Evolutionary conservation across 2,113 vertebrate species (phyloP).

Genomic region (Noctilio leporinus): DNA sequence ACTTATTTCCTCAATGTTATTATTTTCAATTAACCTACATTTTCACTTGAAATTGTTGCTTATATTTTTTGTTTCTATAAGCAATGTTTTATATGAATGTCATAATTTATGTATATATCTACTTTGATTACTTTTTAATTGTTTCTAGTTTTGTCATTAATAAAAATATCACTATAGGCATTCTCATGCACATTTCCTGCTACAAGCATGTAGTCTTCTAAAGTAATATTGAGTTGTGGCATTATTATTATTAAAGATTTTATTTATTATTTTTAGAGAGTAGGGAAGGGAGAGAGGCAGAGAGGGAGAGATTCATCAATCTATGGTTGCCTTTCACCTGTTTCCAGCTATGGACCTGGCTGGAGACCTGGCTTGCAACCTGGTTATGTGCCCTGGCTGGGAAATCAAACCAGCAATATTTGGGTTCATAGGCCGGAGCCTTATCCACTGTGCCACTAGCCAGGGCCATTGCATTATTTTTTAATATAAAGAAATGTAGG

Average conservation of each 20-base stretch:
- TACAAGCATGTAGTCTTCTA: background rate
- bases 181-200: background rate
- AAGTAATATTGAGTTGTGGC: background rate
- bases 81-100: background rate
- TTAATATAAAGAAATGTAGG: background rate
- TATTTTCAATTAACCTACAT: background rate
- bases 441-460: no score
- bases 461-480: no score
- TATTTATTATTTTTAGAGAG: no score
- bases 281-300: no score
- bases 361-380: no score
- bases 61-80: background rate
- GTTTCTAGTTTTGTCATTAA: background rate
- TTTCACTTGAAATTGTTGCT: background rate
- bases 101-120: background rate
- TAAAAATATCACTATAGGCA: background rate
- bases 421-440: no score
- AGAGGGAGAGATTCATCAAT: no score
- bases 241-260: no score
- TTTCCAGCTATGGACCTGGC: no score
- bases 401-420: no score
- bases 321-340: no score
- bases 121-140: background rate
- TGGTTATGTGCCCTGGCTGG: no score
- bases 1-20: background rate